phyloP scores from a whole-genome alignment of 64 coral and sea anemone species.

The Trachythela sp. region DNA sequence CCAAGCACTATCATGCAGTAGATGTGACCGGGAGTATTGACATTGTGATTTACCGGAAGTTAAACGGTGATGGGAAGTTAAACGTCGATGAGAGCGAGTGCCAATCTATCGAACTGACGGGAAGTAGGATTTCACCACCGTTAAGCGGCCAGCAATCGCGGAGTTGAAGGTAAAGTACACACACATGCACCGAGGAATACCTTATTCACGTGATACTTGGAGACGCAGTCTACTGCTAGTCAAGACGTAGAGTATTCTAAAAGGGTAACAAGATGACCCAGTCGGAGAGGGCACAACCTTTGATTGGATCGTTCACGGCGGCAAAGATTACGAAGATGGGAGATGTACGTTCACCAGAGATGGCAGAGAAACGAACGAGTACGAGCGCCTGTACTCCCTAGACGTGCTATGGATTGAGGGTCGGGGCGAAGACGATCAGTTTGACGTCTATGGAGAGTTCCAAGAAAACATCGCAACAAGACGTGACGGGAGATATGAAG shows the following conservation, averaged over 20 bases:
- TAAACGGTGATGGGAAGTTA: no score
- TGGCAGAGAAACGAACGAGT: neutral
- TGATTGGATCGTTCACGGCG: neutral
- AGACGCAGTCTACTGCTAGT: slow-evolving; percentile 43
- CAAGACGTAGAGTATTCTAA: slow-evolving; percentile 34
- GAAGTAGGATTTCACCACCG: slow-evolving; percentile 8
- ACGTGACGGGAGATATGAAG: neutral
- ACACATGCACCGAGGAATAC: slow-evolving; percentile 39
- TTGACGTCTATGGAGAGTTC: neutral
- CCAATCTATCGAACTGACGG: neutral
- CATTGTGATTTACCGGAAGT: no score
- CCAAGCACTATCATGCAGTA: neutral
- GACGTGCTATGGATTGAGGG: neutral
- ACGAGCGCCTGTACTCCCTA: neutral
- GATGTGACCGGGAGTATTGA: no score
- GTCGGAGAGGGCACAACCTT: neutral
- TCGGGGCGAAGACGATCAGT: neutral
- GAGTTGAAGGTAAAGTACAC: slow-evolving; percentile 39
- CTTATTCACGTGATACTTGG: slow-evolving; percentile 36
- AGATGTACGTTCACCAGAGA: neutral
- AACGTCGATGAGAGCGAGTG: neutral
- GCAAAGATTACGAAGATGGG: neutral
- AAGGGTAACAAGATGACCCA: neutral
- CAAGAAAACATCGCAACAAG: neutral
- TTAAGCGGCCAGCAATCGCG: slow-evolving; percentile 24